Evolutionary conservation across 2,888 invertebrate species (phyloP), one percentile per base, ranked within the genome.

Genomic region (Coleophora flavipennella): DNA sequence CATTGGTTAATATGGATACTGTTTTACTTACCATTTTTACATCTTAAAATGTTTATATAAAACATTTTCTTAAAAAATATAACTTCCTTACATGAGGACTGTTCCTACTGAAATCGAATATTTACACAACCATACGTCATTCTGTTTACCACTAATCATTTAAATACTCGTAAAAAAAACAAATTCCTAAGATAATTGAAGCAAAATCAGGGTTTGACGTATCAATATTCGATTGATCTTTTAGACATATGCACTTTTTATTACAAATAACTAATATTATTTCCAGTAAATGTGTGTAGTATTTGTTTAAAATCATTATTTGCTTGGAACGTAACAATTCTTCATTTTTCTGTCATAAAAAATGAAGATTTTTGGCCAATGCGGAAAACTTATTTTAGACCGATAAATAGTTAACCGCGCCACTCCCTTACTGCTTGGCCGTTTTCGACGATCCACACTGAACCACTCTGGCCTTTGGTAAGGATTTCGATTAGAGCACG

Each of bases 361-460:
- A 6, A 20, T 20, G 20, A 6, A 6, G 3, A 4, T 20, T 20
- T 20, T 20, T 20, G 20, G 20, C 20, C 20, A 6, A 20, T 3
- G 20, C 20, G 20, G 20, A 20, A 4, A 20, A 20, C 20, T 20
- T 6, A 20, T 20, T 20, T 20, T 20, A 20, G 20, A 6, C 20
- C 20, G 20, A 20, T 6, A n/a, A n/a, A n/a, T n/a, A 39, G 33
- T 59, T 79, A 83, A 44, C 75, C 83, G 52, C 84, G 83, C 77
- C 84, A 84, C 53, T 92, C 91, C 55, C 88, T 84, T 1, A 89
- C 86, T 2, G 90, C 86, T 54, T 89, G 88, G 8, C 89, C 88
- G 53, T 90, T 90, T 56, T 91, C 90, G 25, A 91, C 88, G 31
- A 90, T 69, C 91, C 91, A 92, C 41, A 91, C 88, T 0, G 89